Evolutionary conservation across 2,113 vertebrate species (phyloP), one percentile per base, ranked within the genome.

Genomic region (Scortum barcoo): DNA sequence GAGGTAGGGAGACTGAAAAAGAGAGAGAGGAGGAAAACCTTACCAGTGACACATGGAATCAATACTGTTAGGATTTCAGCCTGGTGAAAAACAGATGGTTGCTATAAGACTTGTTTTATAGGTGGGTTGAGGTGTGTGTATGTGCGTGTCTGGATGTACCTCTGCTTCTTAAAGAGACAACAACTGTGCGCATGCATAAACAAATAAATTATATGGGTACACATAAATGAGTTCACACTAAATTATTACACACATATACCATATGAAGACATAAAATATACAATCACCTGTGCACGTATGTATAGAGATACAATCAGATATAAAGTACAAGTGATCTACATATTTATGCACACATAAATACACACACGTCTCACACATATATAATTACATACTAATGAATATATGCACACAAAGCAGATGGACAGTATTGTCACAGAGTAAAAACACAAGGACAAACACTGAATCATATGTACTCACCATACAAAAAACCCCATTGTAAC

Each of bases 11-110:
- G 22, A 24, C 7, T 1, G 44, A 48, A 19, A 38, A 50, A 36
- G 51, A 28, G n/a, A 58, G 7, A 33, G 16, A 22, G 7, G 8
- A 22, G 28, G 22, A 14, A 28, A 63, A 54, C 44, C 63, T 78
- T 62, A 60, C 44, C 58, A 79, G 33, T 83, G 73, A 76, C 76
- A 80, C 56, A 62, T 85, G 83, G 79, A 88, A 87, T 92, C 85
- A 87, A 76, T 84, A 71, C 42, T 56, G 72, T 82, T 71, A 36
- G 36, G 36, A 77, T 84, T 90, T 89, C 56, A 72, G 28, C 66
- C 24, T 71, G 63, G 61, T 80, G 61, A 83, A 89, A 87, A 92
- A 83, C 78, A 88, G 73, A 87, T 86, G 82, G 80, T 84, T 86
- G 76, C 81, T 40, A 40, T 78, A 75, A 75, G 82, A 78, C 63